Base-by-base conservation (phyloP, 2,888 invertebrate species). In the Netelia melanura region DNA sequence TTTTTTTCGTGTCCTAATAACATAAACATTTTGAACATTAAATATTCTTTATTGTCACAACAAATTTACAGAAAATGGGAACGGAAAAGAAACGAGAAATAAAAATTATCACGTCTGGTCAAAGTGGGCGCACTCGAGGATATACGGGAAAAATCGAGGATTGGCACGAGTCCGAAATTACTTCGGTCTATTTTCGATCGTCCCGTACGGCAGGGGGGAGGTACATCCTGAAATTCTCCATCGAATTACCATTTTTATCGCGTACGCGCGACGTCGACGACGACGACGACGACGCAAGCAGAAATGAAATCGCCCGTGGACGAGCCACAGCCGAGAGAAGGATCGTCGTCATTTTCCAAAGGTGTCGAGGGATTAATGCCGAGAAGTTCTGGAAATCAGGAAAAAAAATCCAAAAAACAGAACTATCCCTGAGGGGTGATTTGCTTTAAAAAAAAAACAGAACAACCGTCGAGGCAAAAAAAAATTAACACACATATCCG, bases 181-280 rank as follows among this genome's bases (percentile, higher is more conserved):
- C 81, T 77, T 81, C 48, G 48, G 76, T 71, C 68, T 30, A 30
- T 56, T 48, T 44, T 76, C 30, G 52, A 38, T 21, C n/a, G 14
- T 64, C 11, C 3, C 30, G 62, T 21, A 21, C 70, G 48, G 62
- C 38, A 14, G 14, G 11, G 14, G 8, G 14, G 14, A 3, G 10
- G 14, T 14, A 48, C 14, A 17, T 25, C 8, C 38, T 9, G 30
- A 9, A 23, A 48, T 43, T 71, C 75, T 56, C 43, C 48, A 21
- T 48, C 67, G 82, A 79, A 85, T 85, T 85, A 85, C 79, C 85
- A 85, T 82, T 85, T 85, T 82, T 76, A 82, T 85, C 79, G 70
- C 68, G 74, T 68, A 68, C 71, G 61, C 65, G 62, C 68, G 44
- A 76, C 58, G 58, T 14, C 70, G 38, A 23, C 75, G 61, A 38